Evolutionary conservation across 2,113 vertebrate species (phyloP), one percentile per base, ranked within the genome.

Genomic region (Glaucomys volans): DNA sequence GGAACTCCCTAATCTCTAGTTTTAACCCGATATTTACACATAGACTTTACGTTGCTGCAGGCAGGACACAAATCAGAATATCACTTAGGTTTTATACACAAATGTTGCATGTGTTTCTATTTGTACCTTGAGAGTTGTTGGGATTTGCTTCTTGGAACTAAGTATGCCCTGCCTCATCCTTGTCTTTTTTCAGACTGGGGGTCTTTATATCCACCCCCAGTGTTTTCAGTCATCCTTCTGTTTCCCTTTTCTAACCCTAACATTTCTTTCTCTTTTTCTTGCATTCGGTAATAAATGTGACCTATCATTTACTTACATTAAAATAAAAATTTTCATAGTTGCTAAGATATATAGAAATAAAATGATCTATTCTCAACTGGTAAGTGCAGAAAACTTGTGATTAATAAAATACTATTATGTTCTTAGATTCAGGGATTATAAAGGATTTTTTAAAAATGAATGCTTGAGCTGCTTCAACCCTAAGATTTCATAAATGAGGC

Each of bases 401-500:
- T 1, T 87, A 28, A 5, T 37, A 87, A 81, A 87, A 28, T 10
- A 83, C 28, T 89, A 64, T 4, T 18, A 67, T 74, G 16, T 81
- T 30, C 11, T 82, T 82, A 77, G 35, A 26, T 14, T 85, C 4
- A 91, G 5, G 5, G 72, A 81, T 75, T 64, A 95, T 28, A 71
- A 85, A 35, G 2, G 87, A 50, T 12, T 18, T n/a, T 44, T 82
- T 57, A 30, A 5, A 88, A 64, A 40, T 86, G 40, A 82, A 74
- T 24, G 52, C 81, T 42, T 90, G 35, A 95, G 42, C 1, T 76
- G 17, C 7, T 80, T 30, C 14, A 95, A 59, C 24, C 6, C 24
- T 88, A 84, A 67, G 12, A 24, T 84, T 91, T 83, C 80, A 35
- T 54, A 95, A 96, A 76, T 42, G 47, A 95, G 16, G 24, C 20